These are phyloP conservation scores for Procavia capensis DNA, from an alignment of 2,113 vertebrate genomes.

Conservation along the genomic window DNA sequence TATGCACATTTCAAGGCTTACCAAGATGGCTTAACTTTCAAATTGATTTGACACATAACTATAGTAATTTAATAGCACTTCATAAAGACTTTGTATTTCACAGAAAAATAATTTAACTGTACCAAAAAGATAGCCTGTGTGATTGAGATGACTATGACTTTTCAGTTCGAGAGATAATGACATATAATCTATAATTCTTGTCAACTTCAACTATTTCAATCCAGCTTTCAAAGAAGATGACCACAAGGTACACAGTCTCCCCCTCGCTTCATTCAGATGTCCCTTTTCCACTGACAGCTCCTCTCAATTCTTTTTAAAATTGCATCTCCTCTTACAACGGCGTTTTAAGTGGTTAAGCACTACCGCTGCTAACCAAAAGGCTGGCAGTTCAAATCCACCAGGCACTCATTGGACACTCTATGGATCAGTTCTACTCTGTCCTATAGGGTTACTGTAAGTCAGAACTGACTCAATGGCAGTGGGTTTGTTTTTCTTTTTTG, in stretches of 20 bases:
- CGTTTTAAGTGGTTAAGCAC: too few species aligned
- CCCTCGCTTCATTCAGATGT: not conserved
- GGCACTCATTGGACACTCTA: too few species aligned
- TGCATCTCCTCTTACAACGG: not conserved
- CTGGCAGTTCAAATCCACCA: too few species aligned
- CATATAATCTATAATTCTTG: not conserved
- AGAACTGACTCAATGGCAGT: too few species aligned
- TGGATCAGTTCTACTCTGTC: too few species aligned
- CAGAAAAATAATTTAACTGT: slow-evolving; percentile 3
- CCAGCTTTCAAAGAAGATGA: not conserved
- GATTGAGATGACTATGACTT: not conserved
- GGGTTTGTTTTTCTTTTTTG: too few species aligned
- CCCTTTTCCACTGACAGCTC: not conserved
- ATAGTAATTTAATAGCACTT: slow-evolving; percentile 30
- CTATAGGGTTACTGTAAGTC: too few species aligned
- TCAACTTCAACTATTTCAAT: not conserved
- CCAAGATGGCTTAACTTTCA: slow-evolving; percentile 10
- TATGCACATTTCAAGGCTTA: not conserved
- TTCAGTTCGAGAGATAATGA: not conserved
- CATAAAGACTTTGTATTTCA: not conserved
- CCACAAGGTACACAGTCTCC: not conserved
- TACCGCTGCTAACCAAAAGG: too few species aligned
- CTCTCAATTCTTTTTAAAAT: not conserved
- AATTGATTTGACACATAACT: not conserved
- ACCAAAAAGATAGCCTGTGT: not conserved